Conservation (phyloP, 2,113 vertebrate species). For the Pangasianodon hypophthalmus region DNA sequence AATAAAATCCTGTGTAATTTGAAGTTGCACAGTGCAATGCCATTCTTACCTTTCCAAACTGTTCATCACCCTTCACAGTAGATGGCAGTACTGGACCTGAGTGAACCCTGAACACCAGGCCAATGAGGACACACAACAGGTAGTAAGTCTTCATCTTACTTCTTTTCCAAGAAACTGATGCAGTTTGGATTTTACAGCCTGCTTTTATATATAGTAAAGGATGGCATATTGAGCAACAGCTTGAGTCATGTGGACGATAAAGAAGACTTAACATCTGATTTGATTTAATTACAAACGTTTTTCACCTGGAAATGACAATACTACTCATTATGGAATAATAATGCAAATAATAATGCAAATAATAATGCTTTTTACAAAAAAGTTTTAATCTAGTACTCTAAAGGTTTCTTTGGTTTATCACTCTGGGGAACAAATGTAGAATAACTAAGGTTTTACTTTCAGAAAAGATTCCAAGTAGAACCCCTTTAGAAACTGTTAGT, state of each 20-base stretch:
- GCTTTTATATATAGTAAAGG: constrained; percentile 58
- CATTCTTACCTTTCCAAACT: constrained; percentile 64
- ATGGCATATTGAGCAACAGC: constrained; percentile 31
- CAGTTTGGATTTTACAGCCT: constrained; percentile 20
- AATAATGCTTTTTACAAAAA: no score
- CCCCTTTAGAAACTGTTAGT: no score
- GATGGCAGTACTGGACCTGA: constrained; percentile 40
- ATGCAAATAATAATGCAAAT: no score
- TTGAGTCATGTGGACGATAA: not conserved
- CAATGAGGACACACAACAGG: constrained; percentile 55
- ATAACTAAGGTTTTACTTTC: no score
- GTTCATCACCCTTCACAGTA: constrained; percentile 46
- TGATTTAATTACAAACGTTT: no score
- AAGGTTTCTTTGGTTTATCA: no score
- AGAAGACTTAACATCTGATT: no score
- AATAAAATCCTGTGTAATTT: not conserved
- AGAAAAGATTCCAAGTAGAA: no score
- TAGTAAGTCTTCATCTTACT: constrained; percentile 66
- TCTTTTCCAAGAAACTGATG: constrained; percentile 10
- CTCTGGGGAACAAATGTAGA: no score
- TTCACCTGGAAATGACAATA: no score
- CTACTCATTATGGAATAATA: no score
- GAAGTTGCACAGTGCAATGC: not conserved
- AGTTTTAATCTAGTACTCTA: no score
- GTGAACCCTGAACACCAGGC: constrained; percentile 56